Evolutionary conservation across 2,797 vertebrate genomes (phyloP), one percentile per base, ranked within the genome.

Genomic region (Crenichthys baileyi): DNA sequence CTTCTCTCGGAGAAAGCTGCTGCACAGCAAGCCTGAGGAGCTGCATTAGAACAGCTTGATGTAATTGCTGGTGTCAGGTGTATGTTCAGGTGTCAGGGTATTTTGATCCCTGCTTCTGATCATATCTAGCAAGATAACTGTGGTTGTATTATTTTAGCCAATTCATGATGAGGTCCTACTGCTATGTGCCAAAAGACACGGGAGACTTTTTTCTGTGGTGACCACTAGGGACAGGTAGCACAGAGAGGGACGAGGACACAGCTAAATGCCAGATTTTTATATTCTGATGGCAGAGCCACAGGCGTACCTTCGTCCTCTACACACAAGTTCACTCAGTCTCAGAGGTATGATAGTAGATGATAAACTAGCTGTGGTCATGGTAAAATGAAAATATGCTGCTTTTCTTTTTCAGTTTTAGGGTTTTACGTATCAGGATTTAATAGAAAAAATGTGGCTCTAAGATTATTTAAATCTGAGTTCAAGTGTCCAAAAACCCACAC

Each of bases 1-100:
- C 87, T 81, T 65, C 75, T 84, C 41, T 75, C 73, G 2, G 58
- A 87, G 80, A 76, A 81, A 75, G 76, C 73, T 81, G 86, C 80
- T 84, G 79, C 78, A 65, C 79, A 77, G 74, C 11, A 71, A 79
- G 83, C 86, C 65, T 0, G n/a, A 79, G 91, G 84, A 74, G 60
- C 20, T 31, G 46, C 78, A 79, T 88, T 83, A 86, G 88, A 86
- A 88, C 46, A 77, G 70, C 81, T 84, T 80, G 74, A 87, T 92
- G 91, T 93, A 92, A 95, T 93, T 93, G 92, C 90, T 83, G 89
- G 92, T 92, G 91, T 92, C 84, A 16, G 91, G 87, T 90, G 91
- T 87, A 70, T 13, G 67, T 92, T 82, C 82, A 86, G 84, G 85
- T 39, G 84, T 82, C 29, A 6, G 31, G 68, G 29, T 53, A 74